Conservation (phyloP, 1,140 invertebrate genomes). For the Tribolium castaneum region DNA sequence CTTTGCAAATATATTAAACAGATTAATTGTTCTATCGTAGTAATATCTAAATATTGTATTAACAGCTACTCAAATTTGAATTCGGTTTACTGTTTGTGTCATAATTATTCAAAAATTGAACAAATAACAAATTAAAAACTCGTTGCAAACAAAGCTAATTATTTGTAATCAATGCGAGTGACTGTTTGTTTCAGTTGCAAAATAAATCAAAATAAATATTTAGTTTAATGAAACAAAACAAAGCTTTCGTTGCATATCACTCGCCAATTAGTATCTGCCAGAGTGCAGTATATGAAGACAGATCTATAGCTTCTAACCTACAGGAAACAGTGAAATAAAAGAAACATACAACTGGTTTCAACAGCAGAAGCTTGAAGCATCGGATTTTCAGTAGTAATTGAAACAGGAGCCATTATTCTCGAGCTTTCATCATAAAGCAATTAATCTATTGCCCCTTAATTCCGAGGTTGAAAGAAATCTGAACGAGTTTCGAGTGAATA, state of each 20-base stretch:
- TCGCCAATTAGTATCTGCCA: too few species aligned
- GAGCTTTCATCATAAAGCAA: slow-evolving; percentile 47
- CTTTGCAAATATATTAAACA: not conserved
- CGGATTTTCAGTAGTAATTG: slow-evolving; percentile 42
- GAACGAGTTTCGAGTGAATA: not conserved
- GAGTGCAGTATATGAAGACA: too few species aligned
- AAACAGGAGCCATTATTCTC: slow-evolving; percentile 47
- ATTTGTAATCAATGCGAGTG: not conserved
- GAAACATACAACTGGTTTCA: not conserved
- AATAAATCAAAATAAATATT: not conserved
- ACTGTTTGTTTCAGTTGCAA: not conserved
- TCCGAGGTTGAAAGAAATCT: slow-evolving; percentile 21
- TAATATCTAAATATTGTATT: not conserved
- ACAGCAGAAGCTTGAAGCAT: slow-evolving; percentile 2
- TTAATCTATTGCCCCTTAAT: slow-evolving; percentile 47
- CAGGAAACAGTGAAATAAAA: slow-evolving; percentile 25
- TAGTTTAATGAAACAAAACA: too few species aligned
- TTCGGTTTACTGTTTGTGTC: too few species aligned
- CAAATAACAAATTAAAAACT: too few species aligned
- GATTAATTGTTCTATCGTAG: not conserved
- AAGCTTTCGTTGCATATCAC: too few species aligned
- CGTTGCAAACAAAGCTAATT: too few species aligned
- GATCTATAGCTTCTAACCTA: not conserved
- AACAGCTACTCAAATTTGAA: too few species aligned
- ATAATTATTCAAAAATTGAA: too few species aligned